Conservation (phyloP, 2,888 invertebrate species). For the Yponomeuta malinellus region DNA sequence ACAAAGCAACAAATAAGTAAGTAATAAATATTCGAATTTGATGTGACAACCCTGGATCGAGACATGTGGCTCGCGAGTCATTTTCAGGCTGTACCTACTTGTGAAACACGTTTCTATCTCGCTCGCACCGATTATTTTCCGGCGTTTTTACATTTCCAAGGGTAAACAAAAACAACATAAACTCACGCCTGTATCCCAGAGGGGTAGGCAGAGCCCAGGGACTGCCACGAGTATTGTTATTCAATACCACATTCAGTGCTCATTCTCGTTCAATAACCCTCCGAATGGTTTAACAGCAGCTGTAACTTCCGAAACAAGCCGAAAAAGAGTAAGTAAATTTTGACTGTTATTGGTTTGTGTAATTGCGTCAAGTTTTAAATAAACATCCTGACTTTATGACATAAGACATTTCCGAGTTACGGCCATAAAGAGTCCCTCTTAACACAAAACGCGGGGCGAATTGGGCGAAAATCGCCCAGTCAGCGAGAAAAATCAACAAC, state of each 20-base stretch:
- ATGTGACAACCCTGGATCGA: slow-evolving; percentile 38
- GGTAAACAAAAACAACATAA: too few species aligned
- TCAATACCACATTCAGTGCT: too few species aligned
- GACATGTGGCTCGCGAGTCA: slow-evolving; percentile 21
- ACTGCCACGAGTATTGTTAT: too few species aligned
- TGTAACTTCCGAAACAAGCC: too few species aligned
- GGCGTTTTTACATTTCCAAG: not conserved
- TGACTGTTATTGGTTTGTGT: not conserved
- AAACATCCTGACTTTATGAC: not conserved
- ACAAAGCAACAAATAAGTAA: not conserved
- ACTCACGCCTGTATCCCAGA: too few species aligned
- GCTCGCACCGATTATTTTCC: slow-evolving; percentile 32
- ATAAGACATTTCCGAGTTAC: not conserved
- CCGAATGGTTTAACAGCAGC: too few species aligned
- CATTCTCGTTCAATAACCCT: too few species aligned
- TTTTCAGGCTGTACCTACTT: not conserved
- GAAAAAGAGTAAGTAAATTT: too few species aligned
- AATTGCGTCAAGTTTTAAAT: not conserved
- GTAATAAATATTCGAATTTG: not conserved
- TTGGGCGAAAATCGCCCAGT: slow-evolving; percentile 1
- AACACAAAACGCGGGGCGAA: slow-evolving; percentile 7
- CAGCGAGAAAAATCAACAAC: slow-evolving; percentile 12
- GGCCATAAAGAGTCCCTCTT: not conserved
- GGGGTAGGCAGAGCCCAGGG: too few species aligned
- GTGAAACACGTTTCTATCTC: slow-evolving; percentile 53